phyloP scores from a whole-genome alignment of 2,888 invertebrate genomes.

The Cyclophora punctaria region DNA sequence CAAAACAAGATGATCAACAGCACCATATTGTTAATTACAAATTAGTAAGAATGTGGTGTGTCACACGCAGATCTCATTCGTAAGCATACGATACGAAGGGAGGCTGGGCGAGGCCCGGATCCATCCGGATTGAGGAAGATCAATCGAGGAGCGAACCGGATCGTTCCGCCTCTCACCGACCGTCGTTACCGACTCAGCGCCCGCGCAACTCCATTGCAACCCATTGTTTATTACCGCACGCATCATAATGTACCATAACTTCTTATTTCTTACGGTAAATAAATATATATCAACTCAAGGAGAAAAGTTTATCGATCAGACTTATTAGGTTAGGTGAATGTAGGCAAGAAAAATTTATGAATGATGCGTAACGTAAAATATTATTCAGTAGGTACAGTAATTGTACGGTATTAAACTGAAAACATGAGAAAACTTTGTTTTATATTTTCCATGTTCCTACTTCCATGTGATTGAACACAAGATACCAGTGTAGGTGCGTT shows the following conservation, averaged over 20 bases:
- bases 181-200: constrained; percentile 29
- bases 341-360: no score
- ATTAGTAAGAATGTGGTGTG: constrained; percentile 59
- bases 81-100: constrained; percentile 27
- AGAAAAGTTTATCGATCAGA: constrained; percentile 1
- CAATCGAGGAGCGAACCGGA: constrained; percentile 42
- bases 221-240: no score
- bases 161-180: constrained; percentile 35
- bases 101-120: constrained; percentile 33
- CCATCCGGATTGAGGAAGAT: constrained; percentile 51
- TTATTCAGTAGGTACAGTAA: no score
- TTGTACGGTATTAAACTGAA: no score
- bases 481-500: no score
- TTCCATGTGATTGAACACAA: no score
- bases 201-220: constrained; percentile 9
- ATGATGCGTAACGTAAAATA: no score
- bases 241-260: no score
- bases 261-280: constrained; percentile 7
- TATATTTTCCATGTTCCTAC: no score
- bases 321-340: no score
- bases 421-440: no score
- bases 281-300: constrained; percentile 4
- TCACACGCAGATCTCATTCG: constrained; percentile 23
- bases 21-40: constrained; percentile 25
- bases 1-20: constrained; percentile 26